Conservation (phyloP, 2,113 vertebrate species). For the Marmota flaviventris region DNA sequence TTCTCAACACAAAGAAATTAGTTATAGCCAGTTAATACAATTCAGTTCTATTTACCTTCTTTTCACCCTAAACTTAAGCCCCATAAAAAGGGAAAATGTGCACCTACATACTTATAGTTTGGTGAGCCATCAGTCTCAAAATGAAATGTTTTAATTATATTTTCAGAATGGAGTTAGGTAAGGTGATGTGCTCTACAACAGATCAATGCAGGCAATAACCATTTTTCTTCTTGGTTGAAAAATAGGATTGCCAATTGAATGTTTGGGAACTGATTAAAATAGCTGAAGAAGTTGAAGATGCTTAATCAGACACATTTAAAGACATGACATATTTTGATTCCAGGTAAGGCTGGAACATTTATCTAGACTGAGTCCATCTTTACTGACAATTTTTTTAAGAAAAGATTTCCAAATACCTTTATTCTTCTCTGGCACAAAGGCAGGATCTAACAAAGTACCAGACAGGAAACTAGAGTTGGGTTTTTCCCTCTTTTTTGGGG, state of each 20-base stretch:
- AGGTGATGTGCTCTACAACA: conserved; percentile 82
- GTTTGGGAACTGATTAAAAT: conserved; percentile 85
- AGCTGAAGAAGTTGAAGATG: conserved; percentile 74
- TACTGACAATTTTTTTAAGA: conserved; percentile 49
- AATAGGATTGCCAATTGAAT: conserved; percentile 78
- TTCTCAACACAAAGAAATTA: conserved; percentile 83
- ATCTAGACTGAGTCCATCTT: conserved; percentile 20
- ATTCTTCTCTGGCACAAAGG: neutral
- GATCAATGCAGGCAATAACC: conserved; percentile 85
- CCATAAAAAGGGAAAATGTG: conserved; percentile 82
- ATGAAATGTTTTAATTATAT: conserved; percentile 86
- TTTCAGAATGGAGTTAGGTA: conserved; percentile 72
- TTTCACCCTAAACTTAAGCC: conserved; percentile 78
- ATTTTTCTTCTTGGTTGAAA: conserved; percentile 86
- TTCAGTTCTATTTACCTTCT: conserved; percentile 78
- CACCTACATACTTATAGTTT: conserved; percentile 79
- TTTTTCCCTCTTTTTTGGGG: conserved; percentile 28
- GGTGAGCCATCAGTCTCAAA: conserved; percentile 80
- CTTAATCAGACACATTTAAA: conserved; percentile 78
- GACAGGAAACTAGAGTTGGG: neutral
- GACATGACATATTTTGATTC: conserved; percentile 70
- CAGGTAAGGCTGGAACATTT: conserved; percentile 62
- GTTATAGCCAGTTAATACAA: conserved; percentile 76
- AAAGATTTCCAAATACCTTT: conserved; percentile 6
- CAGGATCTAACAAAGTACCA: conserved; percentile 1